phyloP scores from a whole-genome alignment of 2,797 vertebrate species.

The Triplophysa yarkandensis region DNA sequence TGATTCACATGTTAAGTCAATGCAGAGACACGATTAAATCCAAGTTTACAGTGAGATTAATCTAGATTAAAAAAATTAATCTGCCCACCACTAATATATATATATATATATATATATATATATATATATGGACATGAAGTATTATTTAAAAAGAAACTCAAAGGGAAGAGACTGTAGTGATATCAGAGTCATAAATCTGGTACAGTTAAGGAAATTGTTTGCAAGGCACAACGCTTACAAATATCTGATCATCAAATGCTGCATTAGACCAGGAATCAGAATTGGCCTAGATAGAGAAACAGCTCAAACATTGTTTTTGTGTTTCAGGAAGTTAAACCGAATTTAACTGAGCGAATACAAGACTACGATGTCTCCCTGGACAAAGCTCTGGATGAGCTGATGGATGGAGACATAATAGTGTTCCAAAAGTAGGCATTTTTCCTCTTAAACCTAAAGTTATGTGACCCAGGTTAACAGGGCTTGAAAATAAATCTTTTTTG shows the following conservation, averaged over 20 bases:
- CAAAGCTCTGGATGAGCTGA: slow-evolving; percentile 99
- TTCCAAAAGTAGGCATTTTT: slow-evolving; percentile 91
- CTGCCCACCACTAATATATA: no score
- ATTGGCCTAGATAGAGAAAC: background rate
- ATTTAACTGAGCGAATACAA: slow-evolving; percentile 99
- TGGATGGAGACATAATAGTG: slow-evolving; percentile 99
- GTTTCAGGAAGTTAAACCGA: slow-evolving; percentile 98
- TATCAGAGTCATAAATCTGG: no score
- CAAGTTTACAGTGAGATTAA: no score
- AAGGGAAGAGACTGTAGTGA: no score
- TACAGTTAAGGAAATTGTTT: background rate
- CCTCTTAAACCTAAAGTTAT: slow-evolving; percentile 10
- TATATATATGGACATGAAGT: no score
- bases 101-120: no score
- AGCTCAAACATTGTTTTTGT: background rate
- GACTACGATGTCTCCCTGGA: slow-evolving; percentile 99
- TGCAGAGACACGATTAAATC: no score
- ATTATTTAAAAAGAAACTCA: no score
- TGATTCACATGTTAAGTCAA: no score
- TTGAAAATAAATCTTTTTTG: background rate
- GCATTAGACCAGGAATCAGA: no score
- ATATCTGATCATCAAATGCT: no score
- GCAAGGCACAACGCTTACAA: background rate
- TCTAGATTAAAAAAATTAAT: no score
- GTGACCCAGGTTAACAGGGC: background rate